phyloP scores from a whole-genome alignment of 2,113 vertebrate species.

The Neotragus pygmaeus region DNA sequence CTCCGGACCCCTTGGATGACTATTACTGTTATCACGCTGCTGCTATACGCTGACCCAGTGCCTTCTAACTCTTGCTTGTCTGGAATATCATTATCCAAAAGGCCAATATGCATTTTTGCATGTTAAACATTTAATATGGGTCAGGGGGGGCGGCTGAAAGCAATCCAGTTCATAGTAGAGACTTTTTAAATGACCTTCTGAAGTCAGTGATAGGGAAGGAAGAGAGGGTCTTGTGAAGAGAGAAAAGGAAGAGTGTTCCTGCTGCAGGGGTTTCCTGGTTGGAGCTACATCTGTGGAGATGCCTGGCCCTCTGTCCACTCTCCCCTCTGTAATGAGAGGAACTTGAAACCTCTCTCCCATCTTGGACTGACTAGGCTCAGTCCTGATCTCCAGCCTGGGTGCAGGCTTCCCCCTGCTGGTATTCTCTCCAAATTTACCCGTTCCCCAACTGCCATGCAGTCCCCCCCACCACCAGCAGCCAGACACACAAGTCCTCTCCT shows the following conservation, averaged over 20 bases:
- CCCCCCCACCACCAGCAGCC: too few species aligned
- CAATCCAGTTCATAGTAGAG: neutral
- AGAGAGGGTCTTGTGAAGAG: neutral
- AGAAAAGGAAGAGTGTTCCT: neutral
- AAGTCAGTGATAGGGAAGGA: neutral
- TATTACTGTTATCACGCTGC: neutral
- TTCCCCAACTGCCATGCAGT: neutral
- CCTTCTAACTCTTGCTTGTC: neutral
- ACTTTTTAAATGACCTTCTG: neutral
- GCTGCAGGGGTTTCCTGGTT: neutral
- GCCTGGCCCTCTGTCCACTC: neutral
- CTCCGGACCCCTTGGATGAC: accelerated
- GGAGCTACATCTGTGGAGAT: neutral
- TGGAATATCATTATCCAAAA: neutral
- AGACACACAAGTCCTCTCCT: neutral
- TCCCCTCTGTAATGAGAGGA: neutral
- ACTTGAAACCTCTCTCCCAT: neutral
- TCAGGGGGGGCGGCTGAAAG: neutral
- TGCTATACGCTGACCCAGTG: accelerated
- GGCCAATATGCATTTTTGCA: neutral
- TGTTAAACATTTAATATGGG: neutral
- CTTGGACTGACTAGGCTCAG: neutral
- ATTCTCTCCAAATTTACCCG: neutral
- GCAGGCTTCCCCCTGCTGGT: neutral
- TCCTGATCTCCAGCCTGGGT: neutral